Percentiles rank a stretch among this genome's conserved stretches.
Evolutionary conservation across 2,797 vertebrate genomes (phyloP).

Genomic region (Spatula clypeata): DNA sequence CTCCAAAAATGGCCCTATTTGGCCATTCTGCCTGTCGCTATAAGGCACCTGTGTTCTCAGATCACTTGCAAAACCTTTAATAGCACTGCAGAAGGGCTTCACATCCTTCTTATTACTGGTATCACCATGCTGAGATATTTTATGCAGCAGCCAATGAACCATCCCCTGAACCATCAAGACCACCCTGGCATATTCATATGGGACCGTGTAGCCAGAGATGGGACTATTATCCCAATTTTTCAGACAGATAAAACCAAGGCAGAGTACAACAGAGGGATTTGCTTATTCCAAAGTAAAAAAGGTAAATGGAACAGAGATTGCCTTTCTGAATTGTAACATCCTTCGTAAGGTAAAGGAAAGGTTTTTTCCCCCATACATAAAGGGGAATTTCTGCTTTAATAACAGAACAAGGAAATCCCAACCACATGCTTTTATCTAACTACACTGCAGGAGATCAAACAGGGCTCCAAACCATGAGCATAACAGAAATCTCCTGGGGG

Average conservation of each 20-base stretch:
- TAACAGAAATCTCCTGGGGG: not conserved
- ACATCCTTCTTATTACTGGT: fast-evolving
- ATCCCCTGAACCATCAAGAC: not conserved
- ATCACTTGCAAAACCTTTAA: not conserved
- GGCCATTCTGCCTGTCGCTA: not conserved
- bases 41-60: fast-evolving
- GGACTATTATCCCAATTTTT: not conserved
- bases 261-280: not conserved
- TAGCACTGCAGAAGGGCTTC: not conserved
- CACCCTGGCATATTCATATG: not conserved
- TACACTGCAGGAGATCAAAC: conserved; percentile 16
- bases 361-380: not conserved
- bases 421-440: not conserved
- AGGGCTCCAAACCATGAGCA: not conserved
- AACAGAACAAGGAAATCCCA: conserved; percentile 45
- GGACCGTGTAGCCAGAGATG: not conserved
- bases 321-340: not conserved
- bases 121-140: not conserved
- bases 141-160: not conserved
- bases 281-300: not conserved
- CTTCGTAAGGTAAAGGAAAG: not conserved
- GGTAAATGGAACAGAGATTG: fast-evolving
- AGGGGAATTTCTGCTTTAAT: not conserved
- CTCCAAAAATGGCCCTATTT: not conserved
- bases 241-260: not conserved